phyloP scores from a whole-genome alignment of 2,797 vertebrate genomes.

The Enteromius radiatus region DNA sequence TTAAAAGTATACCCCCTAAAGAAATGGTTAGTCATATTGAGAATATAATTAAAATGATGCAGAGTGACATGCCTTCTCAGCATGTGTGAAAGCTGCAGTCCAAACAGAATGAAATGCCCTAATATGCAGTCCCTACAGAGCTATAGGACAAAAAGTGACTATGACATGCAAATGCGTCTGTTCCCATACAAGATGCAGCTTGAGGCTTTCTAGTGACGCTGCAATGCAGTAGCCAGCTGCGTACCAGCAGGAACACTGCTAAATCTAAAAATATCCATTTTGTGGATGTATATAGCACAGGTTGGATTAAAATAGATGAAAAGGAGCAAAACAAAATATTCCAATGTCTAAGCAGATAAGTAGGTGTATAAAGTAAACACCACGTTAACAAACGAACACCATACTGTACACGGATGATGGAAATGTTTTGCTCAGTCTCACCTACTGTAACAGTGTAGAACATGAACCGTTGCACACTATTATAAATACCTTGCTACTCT shows the following conservation, averaged over 20 bases:
- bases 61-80: not conserved
- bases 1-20: conserved; percentile 4
- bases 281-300: not conserved
- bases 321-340: not conserved
- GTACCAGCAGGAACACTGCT: not conserved
- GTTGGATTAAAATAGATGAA: not conserved
- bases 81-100: not conserved
- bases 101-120: not conserved
- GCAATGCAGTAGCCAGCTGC: conserved; percentile 19
- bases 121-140: not conserved
- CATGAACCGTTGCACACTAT: not conserved
- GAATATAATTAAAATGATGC: conserved; percentile 3
- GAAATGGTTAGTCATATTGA: conserved; percentile 7
- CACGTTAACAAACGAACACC: not conserved
- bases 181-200: not conserved
- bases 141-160: conserved; percentile 2
- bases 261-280: conserved; percentile 2
- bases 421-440: not conserved
- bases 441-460: not conserved
- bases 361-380: not conserved
- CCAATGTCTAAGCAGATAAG: too few species aligned
- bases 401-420: not conserved
- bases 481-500: not conserved
- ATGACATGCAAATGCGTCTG: not conserved
- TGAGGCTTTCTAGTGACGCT: conserved; percentile 8